Evolutionary conservation across 2,888 invertebrate genomes (phyloP).

Genomic region (Lypha dubia): DNA sequence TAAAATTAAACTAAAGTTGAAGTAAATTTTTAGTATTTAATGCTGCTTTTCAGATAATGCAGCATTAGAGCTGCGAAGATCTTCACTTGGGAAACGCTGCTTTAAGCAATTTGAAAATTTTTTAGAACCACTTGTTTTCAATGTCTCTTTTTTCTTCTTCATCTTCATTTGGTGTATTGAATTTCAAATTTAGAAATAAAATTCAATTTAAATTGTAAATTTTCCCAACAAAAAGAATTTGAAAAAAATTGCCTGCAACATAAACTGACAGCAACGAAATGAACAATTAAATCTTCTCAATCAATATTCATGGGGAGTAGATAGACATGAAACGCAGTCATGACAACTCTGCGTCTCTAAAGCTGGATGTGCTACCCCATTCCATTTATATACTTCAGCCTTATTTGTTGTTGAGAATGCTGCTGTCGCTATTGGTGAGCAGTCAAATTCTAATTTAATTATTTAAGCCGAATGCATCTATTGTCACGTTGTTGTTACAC

Average conservation of each 20-base stretch:
- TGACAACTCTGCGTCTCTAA: slow-evolving; percentile 10
- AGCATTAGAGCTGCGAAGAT: too few species aligned
- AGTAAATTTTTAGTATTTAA: too few species aligned
- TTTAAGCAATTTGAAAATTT: background rate
- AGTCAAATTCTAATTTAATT: slow-evolving; percentile 82
- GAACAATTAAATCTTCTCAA: slow-evolving; percentile 58
- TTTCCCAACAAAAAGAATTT: slow-evolving; percentile 13
- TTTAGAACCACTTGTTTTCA: background rate
- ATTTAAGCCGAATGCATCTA: slow-evolving; percentile 82
- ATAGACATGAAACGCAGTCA: slow-evolving; percentile 42
- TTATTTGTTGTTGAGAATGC: slow-evolving; percentile 28
- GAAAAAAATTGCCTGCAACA: slow-evolving; percentile 6
- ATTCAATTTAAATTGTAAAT: slow-evolving; percentile 64
- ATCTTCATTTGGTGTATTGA: slow-evolving; percentile 37
- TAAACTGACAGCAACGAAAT: slow-evolving; percentile 49
- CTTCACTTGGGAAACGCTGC: background rate
- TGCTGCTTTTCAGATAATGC: too few species aligned
- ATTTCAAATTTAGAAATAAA: slow-evolving; percentile 48
- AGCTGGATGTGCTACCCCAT: slow-evolving; percentile 3
- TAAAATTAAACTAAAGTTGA: too few species aligned
- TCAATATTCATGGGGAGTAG: slow-evolving; percentile 62
- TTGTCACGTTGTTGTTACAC: slow-evolving; percentile 76
- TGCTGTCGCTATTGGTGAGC: slow-evolving; percentile 71
- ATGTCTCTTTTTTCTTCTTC: background rate
- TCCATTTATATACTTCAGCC: slow-evolving; percentile 75